A percentile compares a stretch with the other conserved stretches of the same genome.
Conservation (phyloP, 1,140 invertebrate species). For the Galendromus occidentalis region DNA sequence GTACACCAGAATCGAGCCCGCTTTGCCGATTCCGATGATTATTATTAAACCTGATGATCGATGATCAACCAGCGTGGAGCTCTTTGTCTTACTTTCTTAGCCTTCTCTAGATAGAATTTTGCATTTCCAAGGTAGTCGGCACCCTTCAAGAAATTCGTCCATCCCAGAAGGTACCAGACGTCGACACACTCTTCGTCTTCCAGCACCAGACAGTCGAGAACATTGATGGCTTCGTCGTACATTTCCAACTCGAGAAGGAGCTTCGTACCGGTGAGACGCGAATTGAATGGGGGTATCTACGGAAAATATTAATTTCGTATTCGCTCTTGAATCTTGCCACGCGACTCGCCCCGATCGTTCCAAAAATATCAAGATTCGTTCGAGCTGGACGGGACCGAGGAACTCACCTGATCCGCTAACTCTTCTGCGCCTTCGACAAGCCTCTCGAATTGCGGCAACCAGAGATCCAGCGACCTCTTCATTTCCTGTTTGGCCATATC, state of each 20-base stretch:
- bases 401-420: neutral
- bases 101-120: slow-evolving; percentile 27
- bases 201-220: slow-evolving; percentile 24
- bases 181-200: slow-evolving; percentile 24
- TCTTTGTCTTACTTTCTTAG: slow-evolving; percentile 24
- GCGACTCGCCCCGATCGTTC: neutral
- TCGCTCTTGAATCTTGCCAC: neutral
- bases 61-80: no score
- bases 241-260: neutral
- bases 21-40: no score
- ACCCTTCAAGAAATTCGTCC: slow-evolving; percentile 27
- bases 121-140: slow-evolving; percentile 26
- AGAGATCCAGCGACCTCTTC: neutral
- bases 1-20: no score
- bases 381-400: neutral
- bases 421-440: neutral
- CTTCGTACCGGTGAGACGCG: neutral
- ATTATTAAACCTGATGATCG: no score
- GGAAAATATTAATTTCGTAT: neutral
- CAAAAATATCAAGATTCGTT: neutral
- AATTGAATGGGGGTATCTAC: neutral
- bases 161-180: slow-evolving; percentile 30
- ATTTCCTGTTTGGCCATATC: neutral
- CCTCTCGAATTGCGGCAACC: neutral
- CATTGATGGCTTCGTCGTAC: slow-evolving; percentile 14